Conservation (phyloP, 1,140 invertebrate genomes). For the Cotesia typhae region DNA sequence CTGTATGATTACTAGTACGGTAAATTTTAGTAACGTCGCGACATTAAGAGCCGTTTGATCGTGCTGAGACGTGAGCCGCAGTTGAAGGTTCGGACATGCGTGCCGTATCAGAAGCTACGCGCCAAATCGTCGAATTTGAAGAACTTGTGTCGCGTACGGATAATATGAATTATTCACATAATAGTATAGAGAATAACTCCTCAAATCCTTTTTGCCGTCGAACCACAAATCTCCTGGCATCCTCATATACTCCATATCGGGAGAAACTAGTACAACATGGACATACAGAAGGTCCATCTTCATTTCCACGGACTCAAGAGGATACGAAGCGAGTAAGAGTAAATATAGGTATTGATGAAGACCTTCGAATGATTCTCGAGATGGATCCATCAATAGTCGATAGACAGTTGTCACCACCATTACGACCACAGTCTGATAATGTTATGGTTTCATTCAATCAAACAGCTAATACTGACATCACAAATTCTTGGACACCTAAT, state of each 20-base stretch:
- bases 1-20: background rate
- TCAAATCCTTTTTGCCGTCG: constrained; percentile 20
- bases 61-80: background rate
- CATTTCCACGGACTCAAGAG: constrained; percentile 18
- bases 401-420: constrained; percentile 45
- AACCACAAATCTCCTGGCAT: constrained; percentile 4
- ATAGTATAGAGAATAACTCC: constrained; percentile 14
- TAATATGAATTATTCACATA: constrained; percentile 54
- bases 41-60: constrained; percentile 44
- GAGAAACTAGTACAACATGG: constrained; percentile 9
- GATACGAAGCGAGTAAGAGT: constrained; percentile 59
- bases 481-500: constrained; percentile 15
- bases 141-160: constrained; percentile 59
- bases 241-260: constrained; percentile 25
- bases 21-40: constrained; percentile 56
- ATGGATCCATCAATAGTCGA: constrained; percentile 72
- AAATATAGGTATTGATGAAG: constrained; percentile 70
- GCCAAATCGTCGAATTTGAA: constrained; percentile 61
- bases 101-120: constrained; percentile 50
- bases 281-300: constrained; percentile 16
- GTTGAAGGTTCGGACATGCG: constrained; percentile 44
- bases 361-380: constrained; percentile 71
- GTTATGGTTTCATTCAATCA: constrained; percentile 48
- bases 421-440: constrained; percentile 33
- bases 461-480: background rate